Evolutionary conservation across 2,113 vertebrate genomes (phyloP).

Genomic region (Paratilapia polleni): DNA sequence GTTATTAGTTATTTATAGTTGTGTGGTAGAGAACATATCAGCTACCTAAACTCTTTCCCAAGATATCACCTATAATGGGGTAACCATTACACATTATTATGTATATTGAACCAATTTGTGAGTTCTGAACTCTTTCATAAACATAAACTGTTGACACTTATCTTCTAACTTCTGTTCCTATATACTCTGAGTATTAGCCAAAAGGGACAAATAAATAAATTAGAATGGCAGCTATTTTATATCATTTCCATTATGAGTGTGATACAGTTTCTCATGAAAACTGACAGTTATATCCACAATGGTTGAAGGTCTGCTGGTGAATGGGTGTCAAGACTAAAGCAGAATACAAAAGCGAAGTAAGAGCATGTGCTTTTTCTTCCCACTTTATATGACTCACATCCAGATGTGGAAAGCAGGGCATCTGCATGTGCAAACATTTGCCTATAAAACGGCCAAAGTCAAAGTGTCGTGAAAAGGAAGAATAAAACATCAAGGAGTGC

Average conservation of each 20-base stretch:
- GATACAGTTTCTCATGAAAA: background rate
- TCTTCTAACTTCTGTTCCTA: no score
- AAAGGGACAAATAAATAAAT: no score
- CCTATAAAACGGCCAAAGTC: conserved; percentile 22
- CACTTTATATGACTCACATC: conserved; percentile 28
- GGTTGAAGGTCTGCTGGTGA: background rate
- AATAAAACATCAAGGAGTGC: conserved; percentile 63
- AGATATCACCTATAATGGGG: no score
- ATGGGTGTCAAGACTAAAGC: background rate
- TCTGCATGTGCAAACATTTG: conserved; percentile 29
- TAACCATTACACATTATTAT: no score
- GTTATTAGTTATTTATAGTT: no score
- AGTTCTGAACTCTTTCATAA: no score
- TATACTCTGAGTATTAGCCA: no score
- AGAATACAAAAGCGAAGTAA: conserved; percentile 21
- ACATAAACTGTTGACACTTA: no score
- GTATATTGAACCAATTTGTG: no score
- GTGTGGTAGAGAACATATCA: no score
- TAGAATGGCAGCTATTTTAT: background rate
- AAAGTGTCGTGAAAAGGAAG: conserved; percentile 40
- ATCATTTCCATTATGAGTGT: background rate
- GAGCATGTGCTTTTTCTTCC: background rate
- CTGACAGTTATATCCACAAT: background rate
- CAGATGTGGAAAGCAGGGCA: conserved; percentile 52
- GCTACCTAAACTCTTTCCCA: no score